These are phyloP conservation scores for Bufotes viridis DNA, from an alignment of 2,797 vertebrate species.

Conservation along the genomic window DNA sequence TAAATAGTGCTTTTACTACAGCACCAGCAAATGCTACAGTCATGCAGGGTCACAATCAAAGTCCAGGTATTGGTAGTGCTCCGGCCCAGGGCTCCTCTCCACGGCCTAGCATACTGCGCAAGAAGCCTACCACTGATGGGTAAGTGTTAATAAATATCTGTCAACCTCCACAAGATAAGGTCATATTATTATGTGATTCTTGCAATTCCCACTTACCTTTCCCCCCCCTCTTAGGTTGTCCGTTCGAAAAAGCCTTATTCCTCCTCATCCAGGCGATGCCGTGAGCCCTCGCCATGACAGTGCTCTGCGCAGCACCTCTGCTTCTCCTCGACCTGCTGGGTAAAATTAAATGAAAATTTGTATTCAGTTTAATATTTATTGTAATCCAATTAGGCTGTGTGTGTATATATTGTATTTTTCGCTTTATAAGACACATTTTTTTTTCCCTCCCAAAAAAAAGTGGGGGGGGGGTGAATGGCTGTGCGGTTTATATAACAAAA, in stretches of 20 bases:
- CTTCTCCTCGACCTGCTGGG: constrained; percentile 92
- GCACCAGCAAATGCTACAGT: constrained; percentile 89
- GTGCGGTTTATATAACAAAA: no score
- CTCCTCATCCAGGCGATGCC: constrained; percentile 86
- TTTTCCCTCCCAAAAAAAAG: no score
- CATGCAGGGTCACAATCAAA: constrained; percentile 92
- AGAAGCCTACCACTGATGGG: constrained; percentile 93
- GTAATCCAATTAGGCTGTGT: no score
- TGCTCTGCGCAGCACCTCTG: constrained; percentile 84
- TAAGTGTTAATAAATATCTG: constrained; percentile 70
- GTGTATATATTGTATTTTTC: no score
- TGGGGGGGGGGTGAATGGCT: no score
- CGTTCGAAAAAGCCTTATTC: constrained; percentile 93
- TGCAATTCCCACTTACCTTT: background rate
- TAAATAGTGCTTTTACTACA: constrained; percentile 87
- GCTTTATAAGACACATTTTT: no score
- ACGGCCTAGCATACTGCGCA: constrained; percentile 94
- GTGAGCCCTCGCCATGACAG: constrained; percentile 83
- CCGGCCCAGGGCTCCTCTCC: constrained; percentile 93
- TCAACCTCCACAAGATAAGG: background rate
- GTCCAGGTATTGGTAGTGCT: constrained; percentile 77
- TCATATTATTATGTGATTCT: background rate
- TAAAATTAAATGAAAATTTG: constrained; percentile 70
- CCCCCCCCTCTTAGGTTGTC: constrained; percentile 75
- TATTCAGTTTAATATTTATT: background rate